A percentile compares a stretch with the other conserved stretches of the same genome.
phyloP scores from a whole-genome alignment of 1,140 invertebrate genomes.

The Diorhabda elongata region DNA sequence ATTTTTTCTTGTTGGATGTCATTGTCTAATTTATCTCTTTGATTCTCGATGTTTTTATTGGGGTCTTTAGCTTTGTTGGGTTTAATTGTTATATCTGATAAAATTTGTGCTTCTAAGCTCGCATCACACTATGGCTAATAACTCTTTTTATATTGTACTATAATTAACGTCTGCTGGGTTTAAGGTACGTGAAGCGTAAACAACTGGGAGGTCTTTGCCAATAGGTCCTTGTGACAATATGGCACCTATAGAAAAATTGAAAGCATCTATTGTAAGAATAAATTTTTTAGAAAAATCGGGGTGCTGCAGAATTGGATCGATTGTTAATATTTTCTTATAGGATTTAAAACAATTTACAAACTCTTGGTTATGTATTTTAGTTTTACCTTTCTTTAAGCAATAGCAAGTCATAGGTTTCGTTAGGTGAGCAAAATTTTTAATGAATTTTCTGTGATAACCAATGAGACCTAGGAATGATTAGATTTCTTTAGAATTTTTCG shows the following conservation, averaged over 20 bases:
- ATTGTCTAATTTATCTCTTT: no score
- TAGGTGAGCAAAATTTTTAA: conserved; percentile 38
- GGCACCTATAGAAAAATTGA: conserved; percentile 24
- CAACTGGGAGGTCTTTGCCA: conserved; percentile 15
- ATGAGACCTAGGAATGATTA: conserved; percentile 40
- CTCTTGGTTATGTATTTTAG: conserved; percentile 11
- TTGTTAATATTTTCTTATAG: conserved; percentile 30
- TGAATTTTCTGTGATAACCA: conserved; percentile 43
- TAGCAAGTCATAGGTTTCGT: conserved; percentile 35
- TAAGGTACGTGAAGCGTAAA: conserved; percentile 8
- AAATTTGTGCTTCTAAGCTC: no score
- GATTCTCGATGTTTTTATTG: no score
- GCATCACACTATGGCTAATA: conserved; percentile 1
- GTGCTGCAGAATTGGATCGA: conserved; percentile 15
- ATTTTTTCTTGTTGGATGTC: no score
- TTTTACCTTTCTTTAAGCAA: conserved; percentile 35
- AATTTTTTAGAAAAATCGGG: conserved; percentile 17
- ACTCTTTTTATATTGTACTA: conserved; percentile 17
- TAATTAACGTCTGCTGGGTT: conserved; percentile 29
- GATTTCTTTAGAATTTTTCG: conserved; percentile 25
- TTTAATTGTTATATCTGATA: no score
- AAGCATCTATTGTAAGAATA: conserved; percentile 19
- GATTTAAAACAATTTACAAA: background rate
- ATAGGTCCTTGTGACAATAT: conserved; percentile 27
- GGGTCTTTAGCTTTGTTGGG: no score